Conservation (phyloP, 1,140 invertebrate species). For the Ostrea edulis region DNA sequence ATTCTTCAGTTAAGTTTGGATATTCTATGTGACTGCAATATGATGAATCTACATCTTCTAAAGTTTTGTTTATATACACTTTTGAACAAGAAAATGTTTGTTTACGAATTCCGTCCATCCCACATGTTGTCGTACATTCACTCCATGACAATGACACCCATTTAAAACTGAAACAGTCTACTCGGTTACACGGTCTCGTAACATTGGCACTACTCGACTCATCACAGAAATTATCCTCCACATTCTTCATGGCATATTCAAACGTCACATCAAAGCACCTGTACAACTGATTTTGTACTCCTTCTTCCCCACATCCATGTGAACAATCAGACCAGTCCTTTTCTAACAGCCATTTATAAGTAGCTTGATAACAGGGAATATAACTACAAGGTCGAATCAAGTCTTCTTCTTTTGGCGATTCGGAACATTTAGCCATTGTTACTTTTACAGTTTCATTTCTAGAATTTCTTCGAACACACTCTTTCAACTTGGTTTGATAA, state of each 20-base stretch:
- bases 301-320: slow-evolving; percentile 83
- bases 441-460: slow-evolving; percentile 29
- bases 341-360: slow-evolving; percentile 80
- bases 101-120: slow-evolving; percentile 82
- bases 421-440: not conserved
- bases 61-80: slow-evolving; percentile 25
- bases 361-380: slow-evolving; percentile 44
- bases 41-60: slow-evolving; percentile 17
- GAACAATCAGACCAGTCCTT: slow-evolving; percentile 85
- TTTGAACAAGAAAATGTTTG: slow-evolving; percentile 84
- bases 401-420: not conserved
- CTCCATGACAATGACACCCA: slow-evolving; percentile 37
- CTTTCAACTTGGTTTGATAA: slow-evolving; percentile 6
- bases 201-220: slow-evolving; percentile 21
- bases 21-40: slow-evolving; percentile 26
- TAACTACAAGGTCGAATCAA: slow-evolving; percentile 31
- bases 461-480: slow-evolving; percentile 3
- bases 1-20: slow-evolving; percentile 16
- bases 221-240: slow-evolving; percentile 40
- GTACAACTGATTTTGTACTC: slow-evolving; percentile 83
- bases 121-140: slow-evolving; percentile 81
- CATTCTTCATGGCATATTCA: slow-evolving; percentile 44
- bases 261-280: slow-evolving; percentile 82
- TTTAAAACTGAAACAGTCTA: slow-evolving; percentile 37
- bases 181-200: slow-evolving; percentile 34